Evolutionary conservation across 2,888 invertebrate genomes (phyloP).

Genomic region (Lochmaea capreae): DNA sequence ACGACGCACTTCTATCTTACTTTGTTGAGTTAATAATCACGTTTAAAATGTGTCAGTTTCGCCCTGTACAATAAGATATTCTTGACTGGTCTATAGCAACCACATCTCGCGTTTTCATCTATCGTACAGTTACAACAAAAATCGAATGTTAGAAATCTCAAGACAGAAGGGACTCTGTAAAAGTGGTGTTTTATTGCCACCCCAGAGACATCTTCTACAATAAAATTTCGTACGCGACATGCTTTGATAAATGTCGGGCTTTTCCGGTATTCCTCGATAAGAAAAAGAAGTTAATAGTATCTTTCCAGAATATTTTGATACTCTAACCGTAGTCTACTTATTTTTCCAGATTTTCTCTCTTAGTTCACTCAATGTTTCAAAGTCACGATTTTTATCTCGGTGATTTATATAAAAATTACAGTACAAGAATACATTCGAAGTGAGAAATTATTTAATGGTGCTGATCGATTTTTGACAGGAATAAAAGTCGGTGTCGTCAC

Average conservation of each 20-base stretch:
- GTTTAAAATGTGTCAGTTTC: too few relatives aligned
- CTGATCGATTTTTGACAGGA: too few relatives aligned
- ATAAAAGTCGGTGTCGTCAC: too few relatives aligned
- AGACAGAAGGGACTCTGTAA: neutral
- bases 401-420: neutral
- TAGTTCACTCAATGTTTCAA: neutral
- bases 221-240: constrained; percentile 23
- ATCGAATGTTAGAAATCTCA: neutral
- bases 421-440: neutral
- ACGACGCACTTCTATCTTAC: too few relatives aligned
- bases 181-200: constrained; percentile 13
- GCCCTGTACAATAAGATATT: neutral
- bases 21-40: too few relatives aligned
- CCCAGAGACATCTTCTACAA: constrained; percentile 16
- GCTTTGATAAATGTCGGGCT: constrained; percentile 16
- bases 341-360: neutral
- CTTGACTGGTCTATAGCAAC: neutral
- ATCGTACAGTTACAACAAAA: constrained; percentile 1
- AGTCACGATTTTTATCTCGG: neutral
- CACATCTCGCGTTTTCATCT: neutral
- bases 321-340: neutral
- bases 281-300: neutral
- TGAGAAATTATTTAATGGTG: too few relatives aligned
- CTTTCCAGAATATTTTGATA: neutral
- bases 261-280: neutral